These are phyloP conservation scores for Drosophila recens DNA, from an alignment of 2,888 invertebrate genomes.

Conservation along the genomic window DNA sequence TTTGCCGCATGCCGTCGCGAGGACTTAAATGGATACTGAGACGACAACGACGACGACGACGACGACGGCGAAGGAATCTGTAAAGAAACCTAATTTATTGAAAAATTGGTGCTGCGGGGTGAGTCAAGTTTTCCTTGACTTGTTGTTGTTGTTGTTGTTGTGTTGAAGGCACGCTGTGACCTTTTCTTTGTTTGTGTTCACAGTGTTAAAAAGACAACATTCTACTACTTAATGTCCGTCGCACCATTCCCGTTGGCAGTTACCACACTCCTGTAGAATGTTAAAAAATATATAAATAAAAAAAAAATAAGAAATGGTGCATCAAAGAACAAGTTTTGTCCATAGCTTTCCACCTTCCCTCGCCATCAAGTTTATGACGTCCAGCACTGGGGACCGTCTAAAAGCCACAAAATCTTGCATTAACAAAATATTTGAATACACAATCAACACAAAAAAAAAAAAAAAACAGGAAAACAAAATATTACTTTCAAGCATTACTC, in stretches of 20 bases:
- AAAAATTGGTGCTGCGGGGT: constrained; percentile 81
- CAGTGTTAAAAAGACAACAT: constrained; percentile 82
- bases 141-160: constrained; percentile 45
- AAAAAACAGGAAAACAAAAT: constrained; percentile 38
- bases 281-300: constrained; percentile 2
- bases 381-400: constrained; percentile 33
- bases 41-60: constrained; percentile 29
- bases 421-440: constrained; percentile 42
- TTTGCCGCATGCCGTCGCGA: constrained; percentile 36
- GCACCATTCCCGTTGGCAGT: constrained; percentile 55
- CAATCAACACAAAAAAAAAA: constrained; percentile 1
- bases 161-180: constrained; percentile 74
- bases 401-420: constrained; percentile 66
- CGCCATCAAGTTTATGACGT: constrained; percentile 2
- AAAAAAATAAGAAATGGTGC: constrained; percentile 44
- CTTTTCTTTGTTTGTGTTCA: constrained; percentile 73
- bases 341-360: constrained; percentile 24
- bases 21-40: constrained; percentile 58
- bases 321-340: constrained; percentile 71
- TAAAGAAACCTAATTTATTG: constrained; percentile 85
- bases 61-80: constrained; percentile 61
- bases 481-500: constrained; percentile 62
- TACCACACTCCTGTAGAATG: constrained; percentile 37
- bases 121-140: constrained; percentile 55
- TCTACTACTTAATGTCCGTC: constrained; percentile 78